Percentiles rank a stretch among this genome's conserved stretches.
Conservation (phyloP, 2,797 vertebrate genomes). For the Nyctibius grandis region DNA sequence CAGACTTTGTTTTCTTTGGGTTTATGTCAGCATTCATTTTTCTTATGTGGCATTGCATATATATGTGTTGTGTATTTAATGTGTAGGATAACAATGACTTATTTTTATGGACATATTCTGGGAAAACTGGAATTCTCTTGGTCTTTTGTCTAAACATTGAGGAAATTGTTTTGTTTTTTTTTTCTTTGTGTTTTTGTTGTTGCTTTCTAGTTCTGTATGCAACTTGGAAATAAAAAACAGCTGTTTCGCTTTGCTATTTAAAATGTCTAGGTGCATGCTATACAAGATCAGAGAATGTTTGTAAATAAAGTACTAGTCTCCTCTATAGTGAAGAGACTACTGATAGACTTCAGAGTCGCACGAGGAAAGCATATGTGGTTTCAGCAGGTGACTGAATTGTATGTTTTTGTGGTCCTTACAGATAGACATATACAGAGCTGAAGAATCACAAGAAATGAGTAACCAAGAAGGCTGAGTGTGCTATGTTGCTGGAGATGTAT, state of each 20-base stretch:
- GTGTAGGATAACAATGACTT: not conserved
- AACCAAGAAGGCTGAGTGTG: slow-evolving; percentile 12
- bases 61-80: not conserved
- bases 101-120: not conserved
- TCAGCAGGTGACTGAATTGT: not conserved
- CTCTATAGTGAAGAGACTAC: not conserved
- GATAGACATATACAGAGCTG: slow-evolving; percentile 33
- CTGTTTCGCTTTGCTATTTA: not conserved
- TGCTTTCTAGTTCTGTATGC: not conserved
- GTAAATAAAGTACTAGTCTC: not conserved
- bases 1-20: not conserved
- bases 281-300: not conserved
- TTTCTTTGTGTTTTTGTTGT: not conserved
- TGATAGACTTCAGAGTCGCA: not conserved
- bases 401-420: not conserved
- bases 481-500: slow-evolving; percentile 71
- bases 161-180: not conserved
- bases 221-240: not conserved
- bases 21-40: not conserved
- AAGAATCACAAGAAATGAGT: slow-evolving; percentile 25
- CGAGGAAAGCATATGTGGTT: not conserved
- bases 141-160: not conserved
- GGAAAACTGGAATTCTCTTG: not conserved
- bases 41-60: not conserved
- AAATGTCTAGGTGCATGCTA: not conserved